Percentiles rank a stretch among this genome's conserved stretches.
Conservation (phyloP, 2,888 invertebrate genomes). For the Scaptomyza polygonia region DNA sequence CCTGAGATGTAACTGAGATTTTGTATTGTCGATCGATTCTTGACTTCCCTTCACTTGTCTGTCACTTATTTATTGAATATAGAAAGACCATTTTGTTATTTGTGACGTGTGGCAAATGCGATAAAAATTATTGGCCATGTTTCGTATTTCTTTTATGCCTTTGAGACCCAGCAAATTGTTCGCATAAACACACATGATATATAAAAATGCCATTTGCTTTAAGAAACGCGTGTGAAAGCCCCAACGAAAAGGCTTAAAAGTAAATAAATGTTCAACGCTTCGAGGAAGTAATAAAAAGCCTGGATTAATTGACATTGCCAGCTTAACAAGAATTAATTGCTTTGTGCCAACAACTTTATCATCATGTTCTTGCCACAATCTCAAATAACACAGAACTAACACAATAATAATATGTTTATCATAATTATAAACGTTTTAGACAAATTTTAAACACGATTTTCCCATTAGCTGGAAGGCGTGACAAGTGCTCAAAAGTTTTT, state of each 20-base stretch:
- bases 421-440: slow-evolving; percentile 58
- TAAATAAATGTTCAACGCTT: neutral
- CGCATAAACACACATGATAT: slow-evolving; percentile 8
- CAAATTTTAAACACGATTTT: slow-evolving; percentile 47
- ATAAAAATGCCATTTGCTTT: slow-evolving; percentile 10
- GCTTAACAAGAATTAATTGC: slow-evolving; percentile 16
- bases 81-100: slow-evolving; percentile 67
- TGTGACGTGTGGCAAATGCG: slow-evolving; percentile 54
- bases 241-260: neutral
- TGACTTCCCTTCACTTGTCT: slow-evolving; percentile 42
- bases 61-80: slow-evolving; percentile 72
- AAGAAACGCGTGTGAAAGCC: neutral
- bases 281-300: neutral
- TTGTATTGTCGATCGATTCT: slow-evolving; percentile 33
- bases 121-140: slow-evolving; percentile 49
- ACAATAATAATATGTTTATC: slow-evolving; percentile 60
- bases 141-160: slow-evolving; percentile 8
- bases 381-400: slow-evolving; percentile 31
- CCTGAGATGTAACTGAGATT: slow-evolving; percentile 58
- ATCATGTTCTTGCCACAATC: neutral
- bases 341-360: neutral
- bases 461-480: slow-evolving; percentile 54
- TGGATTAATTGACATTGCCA: neutral
- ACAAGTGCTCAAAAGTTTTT: slow-evolving; percentile 59
- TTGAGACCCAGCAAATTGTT: slow-evolving; percentile 2